Percentiles rank a stretch among this genome's conserved stretches.
Evolutionary conservation across 2,888 invertebrate species (phyloP).

Genomic region (Microctonus aethiopoides): DNA sequence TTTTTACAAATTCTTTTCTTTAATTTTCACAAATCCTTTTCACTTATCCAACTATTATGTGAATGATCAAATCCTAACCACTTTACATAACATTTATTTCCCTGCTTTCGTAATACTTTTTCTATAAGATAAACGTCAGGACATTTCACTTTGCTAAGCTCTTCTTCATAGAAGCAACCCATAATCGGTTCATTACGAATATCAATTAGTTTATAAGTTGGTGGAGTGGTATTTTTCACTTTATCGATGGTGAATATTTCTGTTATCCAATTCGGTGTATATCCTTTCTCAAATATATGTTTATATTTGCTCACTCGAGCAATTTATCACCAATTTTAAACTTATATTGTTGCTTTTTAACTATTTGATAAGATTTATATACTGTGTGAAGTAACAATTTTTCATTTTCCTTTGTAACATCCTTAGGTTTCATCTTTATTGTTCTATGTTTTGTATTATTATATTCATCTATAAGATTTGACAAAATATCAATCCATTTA

Average conservation of each 20-base stretch:
- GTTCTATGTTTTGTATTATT: constrained; percentile 57
- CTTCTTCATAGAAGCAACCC: constrained; percentile 32
- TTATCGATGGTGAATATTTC: constrained; percentile 56
- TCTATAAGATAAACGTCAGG: too few species aligned
- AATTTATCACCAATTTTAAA: constrained; percentile 51
- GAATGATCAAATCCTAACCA: too few species aligned
- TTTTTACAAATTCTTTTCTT: too few species aligned
- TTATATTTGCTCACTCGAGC: constrained; percentile 56
- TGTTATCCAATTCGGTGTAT: constrained; percentile 56
- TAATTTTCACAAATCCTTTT: too few species aligned
- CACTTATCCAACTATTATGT: too few species aligned
- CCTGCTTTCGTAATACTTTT: too few species aligned
- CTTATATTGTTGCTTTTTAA: constrained; percentile 15
- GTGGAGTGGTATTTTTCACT: constrained; percentile 51
- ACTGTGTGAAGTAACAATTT: constrained; percentile 31
- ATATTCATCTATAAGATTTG: constrained; percentile 41
- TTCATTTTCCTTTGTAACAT: constrained; percentile 54
- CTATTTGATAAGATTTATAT: background rate
- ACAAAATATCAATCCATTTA: constrained; percentile 39
- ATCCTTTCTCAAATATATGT: constrained; percentile 56
- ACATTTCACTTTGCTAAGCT: constrained; percentile 28
- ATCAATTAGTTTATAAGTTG: constrained; percentile 54
- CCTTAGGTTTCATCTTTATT: constrained; percentile 53
- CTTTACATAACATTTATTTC: too few species aligned
- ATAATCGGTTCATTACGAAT: constrained; percentile 48